Evolutionary conservation across 2,888 invertebrate species (phyloP), one percentile per base, ranked within the genome.

Genomic region (Oeneis ivallda): DNA sequence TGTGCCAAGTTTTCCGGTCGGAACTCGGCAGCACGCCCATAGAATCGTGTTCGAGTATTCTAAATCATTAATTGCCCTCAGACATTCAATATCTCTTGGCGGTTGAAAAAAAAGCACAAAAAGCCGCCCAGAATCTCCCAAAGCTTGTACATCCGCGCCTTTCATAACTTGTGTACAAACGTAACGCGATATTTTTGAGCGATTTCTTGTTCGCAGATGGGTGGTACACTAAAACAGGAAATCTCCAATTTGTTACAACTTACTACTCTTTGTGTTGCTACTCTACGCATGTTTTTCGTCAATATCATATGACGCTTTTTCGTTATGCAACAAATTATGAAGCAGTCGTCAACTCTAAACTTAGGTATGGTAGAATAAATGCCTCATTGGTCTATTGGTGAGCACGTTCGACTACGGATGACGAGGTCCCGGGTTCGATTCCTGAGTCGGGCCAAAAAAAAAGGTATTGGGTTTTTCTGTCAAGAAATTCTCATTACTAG

Each of bases 1-100:
- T 89, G 85, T 88, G 74, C 75, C 82, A 82, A 83, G 79, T 83
- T 87, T 91, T 92, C 92, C 92, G 92, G 91, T 89, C 90, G 90
- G 90, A 92, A 90, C 89, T 86, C 79, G 71, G 77, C 71, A 80
- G 78, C 79, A 85, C 89, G 87, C 89, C 89, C 87, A 39, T 8
- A 41, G 56, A 39, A 54, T 19, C 37, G 86, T 85, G 76, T 47
- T 4, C 17, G 17, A 9, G 47, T 77, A 81, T 78, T 79, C 64
- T 65, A 61, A 76, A 73, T 77, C 80, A 87, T 92, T 92, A 92
- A 92, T 92, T 92, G 90, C 85, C 85, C 82, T 73, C 81, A 79
- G 84, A 81, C 83, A 89, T 91, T 89, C 84, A 87, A 90, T 87
- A 87, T 88, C 83, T 81, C 79, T 75, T 82, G 84, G 79, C 76